phyloP scores from a whole-genome alignment of 2,888 invertebrate genomes.

The Tipula confusa region DNA sequence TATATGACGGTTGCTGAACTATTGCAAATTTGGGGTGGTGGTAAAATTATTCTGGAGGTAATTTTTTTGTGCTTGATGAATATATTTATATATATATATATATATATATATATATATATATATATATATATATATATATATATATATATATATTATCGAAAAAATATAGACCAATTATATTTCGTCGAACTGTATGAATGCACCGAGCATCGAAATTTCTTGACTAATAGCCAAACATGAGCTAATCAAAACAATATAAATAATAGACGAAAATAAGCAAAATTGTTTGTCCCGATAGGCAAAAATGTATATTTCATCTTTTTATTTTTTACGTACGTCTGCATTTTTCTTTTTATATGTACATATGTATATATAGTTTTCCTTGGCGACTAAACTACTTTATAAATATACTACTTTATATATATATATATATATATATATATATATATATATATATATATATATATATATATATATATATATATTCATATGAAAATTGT shows the following conservation, averaged over 20 bases:
- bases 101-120: slow-evolving; percentile 25
- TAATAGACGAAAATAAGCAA: neutral
- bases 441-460: too few species aligned
- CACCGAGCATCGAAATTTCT: neutral
- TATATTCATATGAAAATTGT: neutral
- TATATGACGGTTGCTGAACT: too few species aligned
- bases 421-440: too few species aligned
- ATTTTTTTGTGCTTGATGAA: too few species aligned
- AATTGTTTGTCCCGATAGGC: neutral
- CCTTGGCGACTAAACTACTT: neutral
- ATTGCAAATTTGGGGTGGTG: too few species aligned
- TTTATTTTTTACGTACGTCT: neutral
- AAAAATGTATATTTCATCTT: neutral
- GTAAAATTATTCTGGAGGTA: too few species aligned
- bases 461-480: too few species aligned
- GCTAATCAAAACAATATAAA: neutral
- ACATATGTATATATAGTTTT: neutral
- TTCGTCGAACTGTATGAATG: neutral
- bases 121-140: slow-evolving; percentile 25
- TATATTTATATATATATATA: slow-evolving; percentile 7
- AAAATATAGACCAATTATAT: slow-evolving; percentile 13
- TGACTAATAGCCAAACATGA: slow-evolving; percentile 16
- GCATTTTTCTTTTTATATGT: too few species aligned
- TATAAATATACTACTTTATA: too few species aligned
- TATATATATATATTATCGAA: neutral